Base-by-base conservation (phyloP, 2,888 invertebrate genomes). In the Agrilus biguttatus region DNA sequence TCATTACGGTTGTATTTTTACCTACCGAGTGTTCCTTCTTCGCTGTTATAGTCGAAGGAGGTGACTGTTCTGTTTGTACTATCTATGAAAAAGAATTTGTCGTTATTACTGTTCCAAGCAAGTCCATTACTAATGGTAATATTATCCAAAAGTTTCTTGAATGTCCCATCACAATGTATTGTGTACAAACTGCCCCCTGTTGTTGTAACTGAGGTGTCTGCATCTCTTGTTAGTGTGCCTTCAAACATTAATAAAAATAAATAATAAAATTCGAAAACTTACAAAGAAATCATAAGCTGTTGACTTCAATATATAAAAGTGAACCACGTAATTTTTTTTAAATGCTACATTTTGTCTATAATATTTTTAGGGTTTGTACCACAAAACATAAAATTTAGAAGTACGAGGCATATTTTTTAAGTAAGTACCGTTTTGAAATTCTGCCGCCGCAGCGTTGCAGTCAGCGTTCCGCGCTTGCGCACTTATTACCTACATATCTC, bases 81-180 rank as follows among this genome's bases (percentile, higher is more conserved):
- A 62, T 87, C 86, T 23, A 83, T 81, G 59, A 78, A 85, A 62
- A 80, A 86, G 72, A 86, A 77, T 46, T 69, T 72, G 45, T 72
- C 72, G 52, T 74, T 73, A 55, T 82, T 75, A 0, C 62, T 54
- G 2, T 74, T 77, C 86, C 86, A 87, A 1, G 78, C 77, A 3
- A 86, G 61, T 4, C 86, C 87, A 55, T 86, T 87, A 21, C 84
- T 83, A 12, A 83, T 70, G 8, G 73, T 68, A 14, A 78, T 74
- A 3, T 63, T 59, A 1, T 54, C 13, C 37, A 55, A 46, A 28
- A 28, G 10, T 10, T 8, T 28, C 46, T 51, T 51, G 34, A 45
- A 45, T 3, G 8, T 34, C 8, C 47, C 13, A 36, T 39, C 36
- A 8, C 57, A 41, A 8, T 36, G 21, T 34, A 47, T 33, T 28